Conservation (phyloP, 2,113 vertebrate species). For the Deroptyus accipitrinus region DNA sequence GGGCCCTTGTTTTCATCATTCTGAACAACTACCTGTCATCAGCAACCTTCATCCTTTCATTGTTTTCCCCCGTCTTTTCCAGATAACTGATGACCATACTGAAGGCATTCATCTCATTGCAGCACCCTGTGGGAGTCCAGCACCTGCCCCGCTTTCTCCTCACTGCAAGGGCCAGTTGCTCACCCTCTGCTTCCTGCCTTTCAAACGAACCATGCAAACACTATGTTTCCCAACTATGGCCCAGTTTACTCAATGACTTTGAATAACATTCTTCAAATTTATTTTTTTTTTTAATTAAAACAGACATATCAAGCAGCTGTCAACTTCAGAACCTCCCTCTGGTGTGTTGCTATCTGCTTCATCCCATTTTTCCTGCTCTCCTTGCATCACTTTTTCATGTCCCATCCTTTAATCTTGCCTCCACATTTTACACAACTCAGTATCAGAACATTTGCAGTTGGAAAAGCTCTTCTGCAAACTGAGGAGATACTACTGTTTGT, state of each 20-base stretch:
- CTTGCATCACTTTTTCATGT: background rate
- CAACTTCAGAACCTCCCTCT: background rate
- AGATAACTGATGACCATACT: background rate
- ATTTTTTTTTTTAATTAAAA: background rate
- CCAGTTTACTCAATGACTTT: background rate
- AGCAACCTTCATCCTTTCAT: background rate
- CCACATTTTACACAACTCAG: background rate
- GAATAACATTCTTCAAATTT: background rate
- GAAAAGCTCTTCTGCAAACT: background rate
- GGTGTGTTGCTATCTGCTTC: background rate
- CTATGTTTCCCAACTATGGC: background rate
- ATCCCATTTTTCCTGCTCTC: background rate
- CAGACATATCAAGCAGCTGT: background rate
- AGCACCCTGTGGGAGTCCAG: background rate
- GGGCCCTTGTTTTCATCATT: background rate
- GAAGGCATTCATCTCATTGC: background rate
- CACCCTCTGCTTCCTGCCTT: background rate
- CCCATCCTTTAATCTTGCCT: background rate
- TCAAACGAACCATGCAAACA: background rate
- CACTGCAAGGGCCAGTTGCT: background rate
- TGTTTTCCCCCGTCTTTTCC: background rate
- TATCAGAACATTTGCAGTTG: conserved; percentile 1
- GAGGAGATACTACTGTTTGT: background rate
- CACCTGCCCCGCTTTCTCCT: background rate
- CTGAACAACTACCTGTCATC: background rate